Conservation (phyloP, 2,113 vertebrate genomes). For the Chaetura pelagica region DNA sequence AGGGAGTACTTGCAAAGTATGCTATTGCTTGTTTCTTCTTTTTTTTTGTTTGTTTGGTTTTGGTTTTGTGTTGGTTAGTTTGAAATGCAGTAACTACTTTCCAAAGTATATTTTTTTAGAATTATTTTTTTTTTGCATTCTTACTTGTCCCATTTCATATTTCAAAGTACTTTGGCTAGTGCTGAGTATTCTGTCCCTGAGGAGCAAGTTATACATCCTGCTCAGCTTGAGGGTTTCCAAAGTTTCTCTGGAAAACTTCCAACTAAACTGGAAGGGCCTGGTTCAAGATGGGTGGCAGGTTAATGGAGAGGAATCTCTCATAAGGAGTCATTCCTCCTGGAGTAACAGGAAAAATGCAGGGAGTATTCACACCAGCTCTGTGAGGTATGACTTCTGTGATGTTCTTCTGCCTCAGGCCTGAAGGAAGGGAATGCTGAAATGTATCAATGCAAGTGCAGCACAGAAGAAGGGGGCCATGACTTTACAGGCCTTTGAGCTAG, state of each 20-base stretch:
- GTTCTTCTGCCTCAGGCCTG: neutral
- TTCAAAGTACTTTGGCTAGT: neutral
- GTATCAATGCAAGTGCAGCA: neutral
- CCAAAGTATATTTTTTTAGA: neutral
- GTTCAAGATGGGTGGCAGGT: neutral
- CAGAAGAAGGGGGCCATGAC: neutral
- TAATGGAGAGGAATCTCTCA: neutral
- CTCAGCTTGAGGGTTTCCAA: neutral
- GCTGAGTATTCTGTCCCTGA: neutral
- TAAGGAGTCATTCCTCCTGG: neutral
- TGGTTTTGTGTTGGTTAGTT: neutral
- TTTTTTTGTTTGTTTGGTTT: neutral
- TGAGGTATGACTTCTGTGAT: neutral
- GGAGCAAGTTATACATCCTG: neutral
- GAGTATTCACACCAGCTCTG: neutral
- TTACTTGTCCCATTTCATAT: neutral
- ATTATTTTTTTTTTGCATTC: neutral
- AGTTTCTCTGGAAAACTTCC: neutral
- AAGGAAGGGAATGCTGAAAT: neutral
- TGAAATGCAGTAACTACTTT: neutral
- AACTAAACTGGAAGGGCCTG: neutral
- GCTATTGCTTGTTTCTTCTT: neutral
- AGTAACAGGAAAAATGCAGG: neutral
- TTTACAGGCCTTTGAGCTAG: neutral
- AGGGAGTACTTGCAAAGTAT: neutral